A percentile compares a stretch with the other conserved stretches of the same genome.
These are phyloP conservation scores for Panthera tigris DNA, from an alignment of 2,113 vertebrate genomes.

Conservation along the genomic window DNA sequence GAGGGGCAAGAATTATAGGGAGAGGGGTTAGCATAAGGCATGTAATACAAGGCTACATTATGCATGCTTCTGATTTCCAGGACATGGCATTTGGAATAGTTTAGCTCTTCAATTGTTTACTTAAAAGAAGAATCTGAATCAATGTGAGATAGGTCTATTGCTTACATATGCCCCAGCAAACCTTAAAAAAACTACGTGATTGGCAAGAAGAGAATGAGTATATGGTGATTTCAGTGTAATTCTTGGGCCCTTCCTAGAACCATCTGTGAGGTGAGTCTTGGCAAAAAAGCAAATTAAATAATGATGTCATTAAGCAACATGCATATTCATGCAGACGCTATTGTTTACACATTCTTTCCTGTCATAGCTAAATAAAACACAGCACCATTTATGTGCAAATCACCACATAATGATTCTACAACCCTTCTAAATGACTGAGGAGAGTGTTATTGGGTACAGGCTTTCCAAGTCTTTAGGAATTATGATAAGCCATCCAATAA, in stretches of 20 bases:
- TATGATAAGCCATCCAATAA: not conserved
- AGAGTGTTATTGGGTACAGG: not conserved
- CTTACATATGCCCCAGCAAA: slow-evolving; percentile 2
- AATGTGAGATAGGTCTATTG: not conserved
- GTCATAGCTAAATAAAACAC: slow-evolving; percentile 81
- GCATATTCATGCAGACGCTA: slow-evolving; percentile 76
- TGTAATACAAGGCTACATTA: not conserved
- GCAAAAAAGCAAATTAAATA: slow-evolving; percentile 75
- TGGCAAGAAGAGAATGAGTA: slow-evolving; percentile 24
- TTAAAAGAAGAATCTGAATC: slow-evolving; percentile 19
- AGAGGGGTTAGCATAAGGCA: not conserved
- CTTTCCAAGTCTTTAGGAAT: slow-evolving; percentile 7
- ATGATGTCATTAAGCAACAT: slow-evolving; percentile 69
- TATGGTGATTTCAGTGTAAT: slow-evolving; percentile 55
- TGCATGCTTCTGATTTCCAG: not conserved
- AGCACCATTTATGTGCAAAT: slow-evolving; percentile 38
- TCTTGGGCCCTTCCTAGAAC: slow-evolving; percentile 40
- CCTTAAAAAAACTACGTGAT: slow-evolving; percentile 4
- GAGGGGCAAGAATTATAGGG: not conserved
- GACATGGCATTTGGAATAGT: not conserved
- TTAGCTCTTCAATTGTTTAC: not conserved
- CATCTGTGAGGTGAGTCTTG: slow-evolving; percentile 64
- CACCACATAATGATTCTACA: not conserved
- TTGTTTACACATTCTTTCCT: slow-evolving; percentile 79
- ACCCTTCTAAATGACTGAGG: slow-evolving; percentile 47